Evolutionary conservation across 2,888 invertebrate genomes (phyloP).

Genomic region (Hyles lineata): DNA sequence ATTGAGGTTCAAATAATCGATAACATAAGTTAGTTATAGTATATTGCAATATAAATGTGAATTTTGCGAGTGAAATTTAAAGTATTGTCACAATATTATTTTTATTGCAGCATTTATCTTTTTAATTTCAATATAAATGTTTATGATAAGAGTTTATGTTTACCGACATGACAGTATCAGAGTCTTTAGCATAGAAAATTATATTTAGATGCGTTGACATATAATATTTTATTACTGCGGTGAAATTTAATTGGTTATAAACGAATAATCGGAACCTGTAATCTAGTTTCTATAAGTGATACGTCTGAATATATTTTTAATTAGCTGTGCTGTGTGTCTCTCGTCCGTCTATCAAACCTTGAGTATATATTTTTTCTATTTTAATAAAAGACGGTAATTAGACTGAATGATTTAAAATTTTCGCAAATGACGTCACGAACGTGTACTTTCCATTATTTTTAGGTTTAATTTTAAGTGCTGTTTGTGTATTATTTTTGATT

Average conservation of each 20-base stretch:
- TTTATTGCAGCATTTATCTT: conserved; percentile 15
- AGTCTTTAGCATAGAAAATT: conserved; percentile 27
- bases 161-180: conserved; percentile 61
- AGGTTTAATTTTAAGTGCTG: conserved; percentile 41
- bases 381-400: background rate
- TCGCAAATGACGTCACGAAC: background rate
- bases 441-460: conserved; percentile 32
- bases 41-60: conserved; percentile 13
- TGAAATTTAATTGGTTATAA: background rate
- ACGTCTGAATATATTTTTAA: background rate
- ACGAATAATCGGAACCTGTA: background rate
- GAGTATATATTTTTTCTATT: background rate
- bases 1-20: background rate
- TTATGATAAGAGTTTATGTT: conserved; percentile 40
- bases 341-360: background rate
- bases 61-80: background rate
- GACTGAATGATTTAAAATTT: conserved; percentile 20
- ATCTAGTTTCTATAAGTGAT: conserved; percentile 1
- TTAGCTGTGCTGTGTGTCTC: background rate
- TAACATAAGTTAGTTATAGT: background rate
- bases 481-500: conserved; percentile 47
- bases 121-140: conserved; percentile 29
- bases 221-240: background rate
- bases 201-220: conserved; percentile 13
- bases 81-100: conserved; percentile 27